A percentile compares a stretch with the other conserved stretches of the same genome.
These are phyloP conservation scores for cat (Felis catus) DNA, from an alignment of 2,113 vertebrate genomes.

Conservation along the genomic window F.catus_Fca126_mat1.0 CM031412.1:232186501-232187000, in stretches of 20 bases:
- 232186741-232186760: conserved; percentile 34
- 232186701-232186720: accelerated
- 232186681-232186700: neutral
- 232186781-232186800: conserved; percentile 98
- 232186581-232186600: no score
- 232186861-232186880: conserved; percentile 96
- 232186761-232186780: neutral
- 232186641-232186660: no score
- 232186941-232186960: accelerated
- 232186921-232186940: conserved; percentile 59
- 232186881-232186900: conserved; percentile 98
- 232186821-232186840: conserved; percentile 94
- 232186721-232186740: neutral
- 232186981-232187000: accelerated
- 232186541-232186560: accelerated
- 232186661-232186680: no score
- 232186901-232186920: conserved; percentile 98
- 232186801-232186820: conserved; percentile 98
- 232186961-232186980: accelerated
- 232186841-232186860: conserved; percentile 97
- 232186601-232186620: accelerated
- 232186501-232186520: neutral
- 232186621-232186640: accelerated
- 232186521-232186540: neutral
- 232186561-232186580: neutral